Evolutionary conservation across 1,140 invertebrate species (phyloP), one percentile per base, ranked within the genome.

Genomic region (Pogonomyrmex barbatus): DNA sequence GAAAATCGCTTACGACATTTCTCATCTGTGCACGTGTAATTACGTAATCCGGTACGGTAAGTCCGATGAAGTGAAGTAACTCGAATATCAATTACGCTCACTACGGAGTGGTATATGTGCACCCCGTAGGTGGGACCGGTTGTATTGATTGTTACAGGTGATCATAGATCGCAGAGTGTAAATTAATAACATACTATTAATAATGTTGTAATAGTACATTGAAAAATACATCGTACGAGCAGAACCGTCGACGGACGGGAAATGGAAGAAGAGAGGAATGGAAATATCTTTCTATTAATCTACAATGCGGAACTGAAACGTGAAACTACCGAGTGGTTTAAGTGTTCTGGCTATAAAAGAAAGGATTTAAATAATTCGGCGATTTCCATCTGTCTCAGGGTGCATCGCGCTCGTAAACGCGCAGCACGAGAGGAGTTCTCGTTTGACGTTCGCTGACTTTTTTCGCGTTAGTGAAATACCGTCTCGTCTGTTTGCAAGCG

Each of bases 71-170:
- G 62, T n/a, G 62, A 65, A 56, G 17, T 82, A 67, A 73, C 54
- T 83, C 17, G 79, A 79, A 85, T 56, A 73, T 67, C 63, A 60
- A 70, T 84, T 47, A 52, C 58, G 30, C 36, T 50, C 33, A 79
- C 42, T 75, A 50, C 47, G 24, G 68, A 50, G 62, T 68, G 54
- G 73, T 47, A 86, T 86, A 68, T 70, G 84, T 24, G 36, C 17
- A 76, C 45, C 68, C 52, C 71, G 88, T 90, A 82, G 88, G 85
- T 89, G 88, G 88, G 77, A 90, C 88, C 88, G 85, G 88, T 90
- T 77, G 58, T 24, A 14, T 47, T 58, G 78, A 52, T 68, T 68
- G 62, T 50, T 73, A 68, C 82, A 81, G 75, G 83, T 88, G 83
- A 77, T 81, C 42, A 30, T 54, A 24, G 42, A 71, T 50, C 42